Conservation (phyloP, 2,888 invertebrate genomes). For the Yponomeuta plumbellus region DNA sequence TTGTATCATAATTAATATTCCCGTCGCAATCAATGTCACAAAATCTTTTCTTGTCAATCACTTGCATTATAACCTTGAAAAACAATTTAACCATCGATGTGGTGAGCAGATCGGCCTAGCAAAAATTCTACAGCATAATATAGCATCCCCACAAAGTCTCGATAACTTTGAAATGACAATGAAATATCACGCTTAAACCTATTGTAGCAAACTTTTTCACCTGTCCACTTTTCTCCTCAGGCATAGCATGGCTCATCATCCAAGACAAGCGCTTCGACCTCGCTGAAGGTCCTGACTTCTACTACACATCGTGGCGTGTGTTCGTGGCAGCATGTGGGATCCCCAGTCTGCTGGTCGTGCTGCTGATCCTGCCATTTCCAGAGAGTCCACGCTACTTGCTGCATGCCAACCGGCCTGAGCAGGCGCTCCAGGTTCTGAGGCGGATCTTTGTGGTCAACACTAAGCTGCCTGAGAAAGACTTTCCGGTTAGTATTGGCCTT, state of each 20-base stretch:
- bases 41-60: too few species aligned
- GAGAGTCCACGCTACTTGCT: conserved; percentile 77
- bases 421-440: conserved; percentile 71
- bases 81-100: too few species aligned
- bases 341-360: conserved; percentile 71
- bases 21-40: too few species aligned
- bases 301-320: conserved; percentile 78
- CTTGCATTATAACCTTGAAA: too few species aligned
- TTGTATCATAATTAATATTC: too few species aligned
- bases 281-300: conserved; percentile 28
- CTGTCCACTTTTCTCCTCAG: conserved; percentile 31
- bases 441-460: conserved; percentile 75
- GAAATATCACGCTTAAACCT: too few species aligned
- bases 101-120: too few species aligned
- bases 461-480: conserved; percentile 60
- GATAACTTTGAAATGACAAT: too few species aligned
- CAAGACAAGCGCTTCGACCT: conserved; percentile 53
- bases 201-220: too few species aligned
- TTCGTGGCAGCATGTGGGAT: conserved; percentile 79
- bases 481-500: conserved; percentile 67
- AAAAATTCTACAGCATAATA: too few species aligned
- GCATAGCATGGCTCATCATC: conserved; percentile 68
- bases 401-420: conserved; percentile 63
- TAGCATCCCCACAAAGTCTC: neutral
- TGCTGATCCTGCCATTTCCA: conserved; percentile 70